A percentile compares a stretch with the other conserved stretches of the same genome.
phyloP scores from a whole-genome alignment of 2,797 vertebrate genomes.

The Heterohyrax brucei region DNA sequence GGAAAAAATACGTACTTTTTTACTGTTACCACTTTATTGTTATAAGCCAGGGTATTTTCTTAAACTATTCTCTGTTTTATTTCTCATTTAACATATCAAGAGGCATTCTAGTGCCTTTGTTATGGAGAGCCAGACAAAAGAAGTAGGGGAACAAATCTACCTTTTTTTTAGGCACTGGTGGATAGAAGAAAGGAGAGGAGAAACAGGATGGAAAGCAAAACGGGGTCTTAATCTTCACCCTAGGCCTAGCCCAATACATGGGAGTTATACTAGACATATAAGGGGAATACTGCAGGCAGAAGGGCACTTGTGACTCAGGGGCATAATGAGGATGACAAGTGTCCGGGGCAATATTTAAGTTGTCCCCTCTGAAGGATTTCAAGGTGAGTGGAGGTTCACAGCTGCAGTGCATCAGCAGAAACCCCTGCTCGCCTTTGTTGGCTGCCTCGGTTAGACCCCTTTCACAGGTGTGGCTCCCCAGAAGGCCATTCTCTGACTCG shows the following conservation, averaged over 20 bases:
- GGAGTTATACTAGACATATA: background rate
- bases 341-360: no score
- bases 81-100: slow-evolving; percentile 43
- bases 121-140: background rate
- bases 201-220: background rate
- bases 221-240: background rate
- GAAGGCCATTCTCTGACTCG: no score
- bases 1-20: no score
- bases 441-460: no score
- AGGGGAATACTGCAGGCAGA: background rate
- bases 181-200: background rate
- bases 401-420: no score
- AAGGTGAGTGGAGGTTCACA: no score
- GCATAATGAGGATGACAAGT: no score
- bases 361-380: no score
- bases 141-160: background rate
- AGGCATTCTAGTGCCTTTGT: slow-evolving; percentile 14
- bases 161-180: accelerated
- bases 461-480: no score
- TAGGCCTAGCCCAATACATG: background rate
- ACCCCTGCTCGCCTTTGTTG: no score
- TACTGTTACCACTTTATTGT: no score
- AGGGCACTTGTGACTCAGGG: background rate
- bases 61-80: background rate
- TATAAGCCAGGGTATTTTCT: slow-evolving; percentile 3